Conservation (phyloP, 2,113 vertebrate species). For the Donacobius atricapilla region DNA sequence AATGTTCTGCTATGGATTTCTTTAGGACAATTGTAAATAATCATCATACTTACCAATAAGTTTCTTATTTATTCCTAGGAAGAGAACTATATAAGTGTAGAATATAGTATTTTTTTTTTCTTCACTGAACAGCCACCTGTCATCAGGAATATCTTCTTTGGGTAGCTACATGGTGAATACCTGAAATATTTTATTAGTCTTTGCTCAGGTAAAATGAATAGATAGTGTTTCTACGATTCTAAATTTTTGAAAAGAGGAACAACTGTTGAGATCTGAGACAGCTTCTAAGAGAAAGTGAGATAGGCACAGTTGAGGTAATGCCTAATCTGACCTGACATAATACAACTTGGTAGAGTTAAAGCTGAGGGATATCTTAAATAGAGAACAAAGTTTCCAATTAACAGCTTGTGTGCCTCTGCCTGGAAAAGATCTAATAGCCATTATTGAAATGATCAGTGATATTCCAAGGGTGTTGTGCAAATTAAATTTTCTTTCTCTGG, state of each 20-base stretch:
- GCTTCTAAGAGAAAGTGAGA: background rate
- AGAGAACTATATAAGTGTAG: background rate
- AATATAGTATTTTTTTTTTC: background rate
- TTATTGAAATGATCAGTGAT: background rate
- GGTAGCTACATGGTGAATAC: background rate
- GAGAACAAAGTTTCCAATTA: background rate
- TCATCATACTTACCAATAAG: background rate
- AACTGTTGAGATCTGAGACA: background rate
- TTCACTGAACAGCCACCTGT: background rate
- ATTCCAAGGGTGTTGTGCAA: background rate
- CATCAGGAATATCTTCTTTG: background rate
- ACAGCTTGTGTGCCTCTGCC: background rate
- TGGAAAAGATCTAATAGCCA: background rate
- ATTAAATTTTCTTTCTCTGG: background rate
- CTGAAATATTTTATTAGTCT: background rate
- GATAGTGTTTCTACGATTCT: background rate
- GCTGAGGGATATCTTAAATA: background rate
- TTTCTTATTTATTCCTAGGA: background rate
- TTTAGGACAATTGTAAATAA: background rate
- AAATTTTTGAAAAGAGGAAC: background rate
- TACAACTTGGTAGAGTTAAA: background rate
- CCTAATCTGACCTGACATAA: background rate
- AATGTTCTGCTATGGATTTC: background rate
- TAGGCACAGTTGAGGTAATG: background rate
- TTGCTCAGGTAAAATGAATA: background rate